A percentile compares a stretch with the other conserved stretches of the same genome.
Conservation (phyloP, 1,140 invertebrate genomes). For the Lasioglossum baleicum region DNA sequence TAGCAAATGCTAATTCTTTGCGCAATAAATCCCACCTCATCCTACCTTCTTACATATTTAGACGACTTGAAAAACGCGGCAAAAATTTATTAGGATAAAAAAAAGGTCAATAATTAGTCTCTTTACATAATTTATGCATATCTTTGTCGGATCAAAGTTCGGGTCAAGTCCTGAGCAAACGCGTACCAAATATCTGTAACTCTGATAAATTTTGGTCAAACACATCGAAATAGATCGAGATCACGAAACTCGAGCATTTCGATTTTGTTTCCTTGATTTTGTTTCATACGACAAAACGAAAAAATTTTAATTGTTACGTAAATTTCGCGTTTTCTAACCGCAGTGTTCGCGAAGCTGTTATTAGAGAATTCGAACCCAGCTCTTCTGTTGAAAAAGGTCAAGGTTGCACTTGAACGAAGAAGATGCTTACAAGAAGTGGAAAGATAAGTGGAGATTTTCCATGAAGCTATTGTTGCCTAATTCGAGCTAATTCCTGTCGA, state of each 20-base stretch:
- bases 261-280: background rate
- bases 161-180: background rate
- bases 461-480: background rate
- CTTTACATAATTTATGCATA: background rate
- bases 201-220: background rate
- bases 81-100: background rate
- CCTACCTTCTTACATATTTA: background rate
- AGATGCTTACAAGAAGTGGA: constrained; percentile 22
- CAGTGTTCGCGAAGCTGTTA: background rate
- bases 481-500: background rate
- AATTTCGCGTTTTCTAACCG: background rate
- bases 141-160: background rate
- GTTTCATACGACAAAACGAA: background rate
- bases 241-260: background rate
- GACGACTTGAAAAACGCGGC: background rate
- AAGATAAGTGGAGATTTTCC: constrained; percentile 2
- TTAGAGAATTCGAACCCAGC: background rate
- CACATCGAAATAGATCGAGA: background rate
- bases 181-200: background rate
- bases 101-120: background rate
- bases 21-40: constrained; percentile 29
- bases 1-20: constrained; percentile 51
- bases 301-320: background rate
- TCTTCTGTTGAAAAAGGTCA: constrained; percentile 22
- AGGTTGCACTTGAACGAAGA: constrained; percentile 4